Percentiles rank a stretch among this genome's conserved stretches.
These are phyloP conservation scores for Tortrix viridana DNA, from an alignment of 2,888 invertebrate genomes.

Conservation along the genomic window DNA sequence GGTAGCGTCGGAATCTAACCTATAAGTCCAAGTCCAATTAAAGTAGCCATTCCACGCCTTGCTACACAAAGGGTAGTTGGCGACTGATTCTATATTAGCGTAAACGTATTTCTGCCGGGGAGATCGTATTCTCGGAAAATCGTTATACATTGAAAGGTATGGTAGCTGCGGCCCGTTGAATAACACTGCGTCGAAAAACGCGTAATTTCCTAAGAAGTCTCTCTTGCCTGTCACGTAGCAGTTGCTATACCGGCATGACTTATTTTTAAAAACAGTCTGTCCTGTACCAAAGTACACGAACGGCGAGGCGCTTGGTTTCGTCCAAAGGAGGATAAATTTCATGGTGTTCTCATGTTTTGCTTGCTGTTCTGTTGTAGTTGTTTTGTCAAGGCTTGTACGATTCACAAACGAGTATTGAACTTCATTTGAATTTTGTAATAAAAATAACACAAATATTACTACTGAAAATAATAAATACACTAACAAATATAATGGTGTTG, in stretches of 20 bases:
- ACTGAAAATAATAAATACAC: not conserved
- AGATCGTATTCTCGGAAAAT: slow-evolving; percentile 52
- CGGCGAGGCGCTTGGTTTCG: slow-evolving; percentile 53
- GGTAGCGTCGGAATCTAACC: slow-evolving; percentile 60
- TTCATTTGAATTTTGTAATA: not conserved
- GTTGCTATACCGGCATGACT: slow-evolving; percentile 60
- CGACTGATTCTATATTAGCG: slow-evolving; percentile 63
- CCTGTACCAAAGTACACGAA: slow-evolving; percentile 61
- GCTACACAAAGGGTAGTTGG: slow-evolving; percentile 57
- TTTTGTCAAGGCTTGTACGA: not conserved
- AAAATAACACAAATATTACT: not conserved
- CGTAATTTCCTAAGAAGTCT: slow-evolving; percentile 50
- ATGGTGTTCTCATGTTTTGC: slow-evolving; percentile 11
- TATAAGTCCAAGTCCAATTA: slow-evolving; percentile 76
- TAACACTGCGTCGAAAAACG: slow-evolving; percentile 58
- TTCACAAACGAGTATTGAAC: not conserved
- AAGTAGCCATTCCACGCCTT: slow-evolving; percentile 59
- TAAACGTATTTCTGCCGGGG: slow-evolving; percentile 64
- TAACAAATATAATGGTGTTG: not conserved
- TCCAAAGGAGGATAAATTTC: slow-evolving; percentile 69
- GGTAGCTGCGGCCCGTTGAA: slow-evolving; percentile 63
- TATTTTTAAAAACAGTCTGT: slow-evolving; percentile 53
- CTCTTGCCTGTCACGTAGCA: slow-evolving; percentile 64
- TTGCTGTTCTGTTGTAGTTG: too few relatives aligned
- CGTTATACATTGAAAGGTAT: slow-evolving; percentile 41